Evolutionary conservation across 2,113 vertebrate species (phyloP).

Genomic region (Alethe castanea): DNA sequence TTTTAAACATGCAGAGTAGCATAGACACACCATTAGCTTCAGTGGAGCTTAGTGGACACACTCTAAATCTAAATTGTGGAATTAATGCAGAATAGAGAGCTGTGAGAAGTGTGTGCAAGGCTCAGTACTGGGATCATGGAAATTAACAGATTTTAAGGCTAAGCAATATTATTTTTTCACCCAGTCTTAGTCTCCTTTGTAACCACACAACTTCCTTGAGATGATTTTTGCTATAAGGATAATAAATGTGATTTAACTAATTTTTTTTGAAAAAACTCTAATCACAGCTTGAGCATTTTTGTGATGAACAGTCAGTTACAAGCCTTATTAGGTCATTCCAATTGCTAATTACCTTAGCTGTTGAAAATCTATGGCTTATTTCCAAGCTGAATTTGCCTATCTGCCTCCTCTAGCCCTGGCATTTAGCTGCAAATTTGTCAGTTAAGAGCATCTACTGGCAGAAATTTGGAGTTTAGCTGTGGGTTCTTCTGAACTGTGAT

Average conservation of each 20-base stretch:
- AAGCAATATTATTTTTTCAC: background rate
- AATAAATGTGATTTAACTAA: background rate
- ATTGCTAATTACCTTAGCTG: background rate
- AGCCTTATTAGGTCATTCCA: conserved; percentile 3
- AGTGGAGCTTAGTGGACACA: background rate
- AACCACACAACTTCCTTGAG: background rate
- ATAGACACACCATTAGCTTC: background rate
- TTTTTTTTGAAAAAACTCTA: background rate
- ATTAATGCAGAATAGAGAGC: background rate
- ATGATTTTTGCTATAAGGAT: background rate
- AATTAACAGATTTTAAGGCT: background rate
- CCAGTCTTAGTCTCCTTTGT: background rate
- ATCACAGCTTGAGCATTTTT: background rate
- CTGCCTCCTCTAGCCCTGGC: background rate
- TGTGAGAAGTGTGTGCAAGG: background rate
- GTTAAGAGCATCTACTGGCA: background rate
- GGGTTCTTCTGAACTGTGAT: background rate
- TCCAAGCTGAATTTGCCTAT: background rate
- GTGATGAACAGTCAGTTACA: background rate
- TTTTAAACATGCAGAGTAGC: background rate
- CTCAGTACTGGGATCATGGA: background rate
- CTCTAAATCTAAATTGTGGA: background rate
- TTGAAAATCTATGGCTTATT: background rate
- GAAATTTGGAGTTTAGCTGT: background rate
- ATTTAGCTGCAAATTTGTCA: background rate